These are phyloP conservation scores for Phymatocera aterrima DNA, from an alignment of 2,888 invertebrate species.

Conservation along the genomic window DNA sequence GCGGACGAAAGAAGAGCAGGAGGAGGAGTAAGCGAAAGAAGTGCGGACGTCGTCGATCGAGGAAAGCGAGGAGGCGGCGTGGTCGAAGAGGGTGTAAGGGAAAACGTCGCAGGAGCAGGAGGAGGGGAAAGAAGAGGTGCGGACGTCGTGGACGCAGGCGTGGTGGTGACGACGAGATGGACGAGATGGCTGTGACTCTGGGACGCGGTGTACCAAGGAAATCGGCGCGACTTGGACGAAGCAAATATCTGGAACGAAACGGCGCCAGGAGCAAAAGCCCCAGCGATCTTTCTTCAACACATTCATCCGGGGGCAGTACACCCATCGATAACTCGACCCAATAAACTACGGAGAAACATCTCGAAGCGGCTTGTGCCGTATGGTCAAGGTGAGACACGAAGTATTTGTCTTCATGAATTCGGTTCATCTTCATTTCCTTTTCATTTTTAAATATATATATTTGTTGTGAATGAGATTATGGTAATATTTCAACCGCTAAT, in stretches of 20 bases:
- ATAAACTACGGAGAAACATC: not conserved
- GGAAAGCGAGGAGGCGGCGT: not conserved
- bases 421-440: not conserved
- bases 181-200: slow-evolving; percentile 30
- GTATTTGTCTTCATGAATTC: too few relatives aligned
- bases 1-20: slow-evolving; percentile 11
- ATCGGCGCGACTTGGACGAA: not conserved
- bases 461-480: not conserved
- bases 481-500: not conserved
- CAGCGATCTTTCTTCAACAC: slow-evolving; percentile 24
- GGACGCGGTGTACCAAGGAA: not conserved
- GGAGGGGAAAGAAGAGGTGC: slow-evolving; percentile 1
- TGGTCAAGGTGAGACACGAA: not conserved
- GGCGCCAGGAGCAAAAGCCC: slow-evolving; percentile 21
- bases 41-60: not conserved
- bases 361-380: not conserved
- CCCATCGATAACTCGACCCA: not conserved
- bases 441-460: not conserved
- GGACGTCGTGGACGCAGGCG: slow-evolving; percentile 20
- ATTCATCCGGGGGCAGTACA: slow-evolving; percentile 19
- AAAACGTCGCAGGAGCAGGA: not conserved
- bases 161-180: slow-evolving; percentile 34
- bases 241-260: slow-evolving; percentile 13
- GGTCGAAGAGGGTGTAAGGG: not conserved
- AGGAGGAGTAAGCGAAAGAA: not conserved